Evolutionary conservation across 1,140 invertebrate species (phyloP).

Genomic region (Drosophila truncata): DNA sequence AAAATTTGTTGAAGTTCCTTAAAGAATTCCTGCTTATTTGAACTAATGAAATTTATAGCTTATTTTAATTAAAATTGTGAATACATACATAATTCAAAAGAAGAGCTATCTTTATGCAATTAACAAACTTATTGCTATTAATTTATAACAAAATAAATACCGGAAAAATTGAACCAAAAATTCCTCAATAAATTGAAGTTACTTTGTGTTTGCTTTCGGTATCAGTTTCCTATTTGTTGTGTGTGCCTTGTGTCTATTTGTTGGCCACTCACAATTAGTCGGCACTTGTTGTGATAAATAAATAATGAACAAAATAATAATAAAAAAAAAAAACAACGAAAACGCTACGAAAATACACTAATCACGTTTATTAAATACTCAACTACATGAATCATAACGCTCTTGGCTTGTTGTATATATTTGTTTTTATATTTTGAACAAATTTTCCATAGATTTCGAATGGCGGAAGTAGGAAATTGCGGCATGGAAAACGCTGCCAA

Average conservation of each 20-base stretch:
- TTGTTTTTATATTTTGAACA: constrained; percentile 17
- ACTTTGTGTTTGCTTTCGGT: constrained; percentile 19
- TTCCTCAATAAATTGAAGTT: constrained; percentile 8
- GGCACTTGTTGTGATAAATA: constrained; percentile 42
- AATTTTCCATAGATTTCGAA: constrained; percentile 65
- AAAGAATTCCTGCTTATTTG: neutral
- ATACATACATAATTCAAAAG: neutral
- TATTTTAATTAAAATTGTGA: neutral
- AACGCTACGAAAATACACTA: constrained; percentile 28
- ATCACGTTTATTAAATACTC: constrained; percentile 60
- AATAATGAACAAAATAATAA: neutral
- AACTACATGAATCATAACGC: constrained; percentile 55
- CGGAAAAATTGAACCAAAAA: neutral
- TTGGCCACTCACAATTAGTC: constrained; percentile 32
- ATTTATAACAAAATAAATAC: neutral
- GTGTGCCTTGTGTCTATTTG: constrained; percentile 25
- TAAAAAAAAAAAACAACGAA: neutral
- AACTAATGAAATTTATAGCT: neutral
- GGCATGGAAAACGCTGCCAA: constrained; percentile 58
- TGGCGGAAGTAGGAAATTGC: constrained; percentile 68
- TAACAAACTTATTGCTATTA: neutral
- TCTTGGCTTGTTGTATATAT: neutral
- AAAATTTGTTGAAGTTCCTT: no score
- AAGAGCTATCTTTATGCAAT: neutral
- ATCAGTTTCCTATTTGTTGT: constrained; percentile 47